Conservation (phyloP, 2,113 vertebrate species). For the Mohoua ochrocephala region DNA sequence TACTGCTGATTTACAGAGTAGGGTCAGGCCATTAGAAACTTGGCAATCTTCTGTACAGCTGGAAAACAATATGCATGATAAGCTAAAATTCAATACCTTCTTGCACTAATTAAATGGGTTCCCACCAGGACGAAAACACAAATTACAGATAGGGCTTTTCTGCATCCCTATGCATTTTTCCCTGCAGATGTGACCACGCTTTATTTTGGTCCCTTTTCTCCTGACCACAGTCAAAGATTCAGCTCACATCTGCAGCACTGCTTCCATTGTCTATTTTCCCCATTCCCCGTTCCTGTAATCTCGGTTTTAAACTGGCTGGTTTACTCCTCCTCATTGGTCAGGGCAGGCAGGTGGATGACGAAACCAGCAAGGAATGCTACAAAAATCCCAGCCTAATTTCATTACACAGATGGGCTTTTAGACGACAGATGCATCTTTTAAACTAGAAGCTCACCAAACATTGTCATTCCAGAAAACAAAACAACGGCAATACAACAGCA, state of each 20-base stretch:
- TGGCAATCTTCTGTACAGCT: constrained; percentile 86
- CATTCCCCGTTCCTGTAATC: not conserved
- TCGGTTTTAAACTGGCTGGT: not conserved
- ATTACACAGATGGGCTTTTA: constrained; percentile 39
- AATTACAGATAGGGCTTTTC: constrained; percentile 80
- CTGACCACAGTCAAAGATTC: constrained; percentile 43
- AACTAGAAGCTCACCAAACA: constrained; percentile 27
- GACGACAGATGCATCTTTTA: constrained; percentile 31
- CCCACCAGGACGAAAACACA: constrained; percentile 83
- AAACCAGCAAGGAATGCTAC: not conserved
- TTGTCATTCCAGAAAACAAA: constrained; percentile 19
- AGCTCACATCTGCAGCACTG: constrained; percentile 2
- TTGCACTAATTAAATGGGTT: constrained; percentile 84
- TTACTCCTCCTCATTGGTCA: not conserved
- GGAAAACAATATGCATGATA: constrained; percentile 88
- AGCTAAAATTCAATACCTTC: constrained; percentile 88
- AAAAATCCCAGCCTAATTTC: constrained; percentile 43
- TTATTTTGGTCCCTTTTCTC: constrained; percentile 53
- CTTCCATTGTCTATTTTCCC: not conserved
- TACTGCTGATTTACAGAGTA: constrained; percentile 87
- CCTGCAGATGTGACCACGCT: constrained; percentile 72
- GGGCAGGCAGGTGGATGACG: constrained; percentile 20
- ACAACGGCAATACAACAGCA: not conserved
- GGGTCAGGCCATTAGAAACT: constrained; percentile 87
- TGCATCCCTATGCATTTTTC: constrained; percentile 81